Evolutionary conservation across 2,113 vertebrate genomes (phyloP), one percentile per base, ranked within the genome.

Genomic region (Xyliphius kryptos): DNA sequence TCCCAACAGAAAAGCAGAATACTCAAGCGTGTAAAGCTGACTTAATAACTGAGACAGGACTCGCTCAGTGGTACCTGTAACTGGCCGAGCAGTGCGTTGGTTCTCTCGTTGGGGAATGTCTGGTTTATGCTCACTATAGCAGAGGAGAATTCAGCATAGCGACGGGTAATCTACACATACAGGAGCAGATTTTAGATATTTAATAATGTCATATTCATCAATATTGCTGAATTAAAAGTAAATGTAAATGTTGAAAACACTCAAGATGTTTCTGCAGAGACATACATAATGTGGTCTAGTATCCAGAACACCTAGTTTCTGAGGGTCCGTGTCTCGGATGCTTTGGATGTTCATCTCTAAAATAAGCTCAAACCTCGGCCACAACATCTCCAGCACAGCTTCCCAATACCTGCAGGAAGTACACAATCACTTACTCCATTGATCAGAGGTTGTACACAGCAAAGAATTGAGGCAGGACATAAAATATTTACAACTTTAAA

Each of bases 91-190:
- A 94, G 82, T 7, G 81, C 3, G 66, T 90, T 74, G 1, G 90
- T 92, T 41, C 84, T 85, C 71, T 94, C 92, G 1, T 91, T 92
- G 53, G 93, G 87, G 74, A 92, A 91, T 0, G 91, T 95, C 81
- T 95, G 91, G 68, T 95, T 95, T 81, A 95, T 94, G 83, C 93
- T 92, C 69, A 95, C 92, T 2, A 95, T 91, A 9, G 91, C 91
- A 0, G 93, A 95, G 0, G 91, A 95, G 71, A 95, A 95, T 72
- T 95, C 92, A 0, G 93, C 93, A 0, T 94, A 95, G 0, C 90
- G 87, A 2, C 91, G 87, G 0, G 93, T 95, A 77, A 95, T 92
- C 93, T 94, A 70, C 55, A 59, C 56, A 19, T 17, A 49, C 44
- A 55, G 12, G 65, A 14, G n/a, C n/a, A n/a, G n/a, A n/a, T n/a